A percentile compares a stretch with the other conserved stretches of the same genome.
Evolutionary conservation across 2,888 invertebrate species (phyloP).

Genomic region (Papilio demoleus): DNA sequence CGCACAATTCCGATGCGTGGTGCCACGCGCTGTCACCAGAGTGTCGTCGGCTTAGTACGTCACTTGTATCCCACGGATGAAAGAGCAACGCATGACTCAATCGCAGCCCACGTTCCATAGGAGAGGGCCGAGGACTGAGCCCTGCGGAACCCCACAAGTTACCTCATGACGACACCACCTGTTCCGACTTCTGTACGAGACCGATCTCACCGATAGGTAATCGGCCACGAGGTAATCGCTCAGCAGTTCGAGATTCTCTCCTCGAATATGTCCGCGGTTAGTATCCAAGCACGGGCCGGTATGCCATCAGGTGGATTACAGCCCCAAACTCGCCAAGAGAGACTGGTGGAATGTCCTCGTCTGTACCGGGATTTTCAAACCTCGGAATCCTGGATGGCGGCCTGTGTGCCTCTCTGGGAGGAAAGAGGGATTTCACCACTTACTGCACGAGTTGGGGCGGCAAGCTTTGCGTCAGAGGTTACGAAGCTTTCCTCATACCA

Average conservation of each 20-base stretch:
- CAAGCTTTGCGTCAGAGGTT: background rate
- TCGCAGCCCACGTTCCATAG: constrained; percentile 46
- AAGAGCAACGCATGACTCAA: background rate
- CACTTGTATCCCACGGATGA: background rate
- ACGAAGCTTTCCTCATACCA: background rate
- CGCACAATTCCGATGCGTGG: background rate
- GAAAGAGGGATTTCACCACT: background rate
- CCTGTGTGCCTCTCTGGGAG: background rate
- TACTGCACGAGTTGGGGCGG: background rate
- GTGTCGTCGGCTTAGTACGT: constrained; percentile 10
- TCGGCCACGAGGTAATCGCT: constrained; percentile 9
- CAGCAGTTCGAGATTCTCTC: background rate
- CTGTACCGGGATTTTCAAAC: background rate
- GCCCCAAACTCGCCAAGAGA: background rate
- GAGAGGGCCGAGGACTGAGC: too few relatives aligned
- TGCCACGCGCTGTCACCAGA: background rate
- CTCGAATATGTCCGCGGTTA: background rate
- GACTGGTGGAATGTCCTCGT: background rate
- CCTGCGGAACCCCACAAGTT: too few relatives aligned
- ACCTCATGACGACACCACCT: too few relatives aligned
- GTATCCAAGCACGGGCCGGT: background rate
- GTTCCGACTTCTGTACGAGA: too few relatives aligned
- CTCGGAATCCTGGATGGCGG: background rate
- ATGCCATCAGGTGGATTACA: background rate
- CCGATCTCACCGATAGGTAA: constrained; percentile 25